Evolutionary conservation across 1,140 invertebrate species (phyloP), one percentile per base, ranked within the genome.

Genomic region (Euwallacea fornicatus): DNA sequence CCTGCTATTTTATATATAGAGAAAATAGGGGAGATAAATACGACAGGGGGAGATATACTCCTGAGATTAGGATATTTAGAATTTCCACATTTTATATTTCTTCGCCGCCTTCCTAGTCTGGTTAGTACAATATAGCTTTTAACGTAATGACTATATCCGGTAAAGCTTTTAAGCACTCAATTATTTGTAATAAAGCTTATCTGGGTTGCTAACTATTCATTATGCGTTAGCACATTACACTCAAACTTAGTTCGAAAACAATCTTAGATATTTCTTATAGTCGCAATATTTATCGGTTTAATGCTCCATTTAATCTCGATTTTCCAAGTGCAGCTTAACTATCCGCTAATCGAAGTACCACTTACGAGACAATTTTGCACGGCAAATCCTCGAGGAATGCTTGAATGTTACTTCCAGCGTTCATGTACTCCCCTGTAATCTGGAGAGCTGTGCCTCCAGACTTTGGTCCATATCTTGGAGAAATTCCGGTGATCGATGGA

Each of bases 401-500:
- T 78, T 91, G 88, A 76, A 95, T 96, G 61, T 89, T 89, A 80
- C 94, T 96, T 21, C 98, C 98, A 53, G 97, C 94, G 83, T 99
- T 95, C 86, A 99, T 91, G 83, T 97, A 92, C 73, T 90, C 88
- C 8, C 98, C 98, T 71, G 88, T 91, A 69, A 99, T 96, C 68
- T 87, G 90, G 46, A 99, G 82, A 69, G 88, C 88, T 7, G 97
- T 99, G 7, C 97, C 97, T 10, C 97, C 98, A 46, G 95, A 96
- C 73, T 90, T 87, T 0, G 97, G 97, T 0, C 97, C 98, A 77
- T 91, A 91, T 69, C 88, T 89, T 0, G 98, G 97, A 66, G 88
- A 87, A 73, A 99, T 91, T 42, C 90, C 89, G 58, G 86, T 86
- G 62, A 97, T 94, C 78, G 89, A 86, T 0, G 95, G 95, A 84